Conservation (phyloP, 2,113 vertebrate genomes). For the Ascaphus truei region DNA sequence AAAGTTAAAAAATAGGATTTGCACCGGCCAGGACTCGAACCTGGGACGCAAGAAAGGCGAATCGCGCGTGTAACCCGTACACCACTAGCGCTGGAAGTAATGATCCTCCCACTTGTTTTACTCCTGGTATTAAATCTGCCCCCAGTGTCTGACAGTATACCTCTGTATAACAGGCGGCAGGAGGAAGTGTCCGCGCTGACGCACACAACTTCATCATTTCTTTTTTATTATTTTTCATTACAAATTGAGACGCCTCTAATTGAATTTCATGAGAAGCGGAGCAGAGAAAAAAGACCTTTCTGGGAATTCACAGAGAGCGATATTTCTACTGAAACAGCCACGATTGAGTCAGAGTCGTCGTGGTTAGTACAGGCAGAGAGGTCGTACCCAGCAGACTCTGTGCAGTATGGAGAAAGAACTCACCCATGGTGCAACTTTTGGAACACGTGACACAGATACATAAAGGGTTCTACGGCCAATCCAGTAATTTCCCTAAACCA, state of each 20-base stretch:
- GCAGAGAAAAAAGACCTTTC: no score
- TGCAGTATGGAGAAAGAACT: no score
- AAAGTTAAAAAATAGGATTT: not conserved
- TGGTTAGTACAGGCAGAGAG: not conserved
- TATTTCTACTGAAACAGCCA: not conserved
- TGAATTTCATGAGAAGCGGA: not conserved
- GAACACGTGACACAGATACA: not conserved
- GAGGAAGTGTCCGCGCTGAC: not conserved
- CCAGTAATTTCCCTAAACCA: not conserved
- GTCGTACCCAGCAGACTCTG: no score
- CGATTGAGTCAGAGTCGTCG: no score
- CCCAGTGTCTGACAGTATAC: not conserved
- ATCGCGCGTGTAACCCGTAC: not conserved
- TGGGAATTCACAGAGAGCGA: not conserved
- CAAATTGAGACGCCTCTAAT: not conserved
- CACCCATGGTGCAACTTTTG: not conserved
- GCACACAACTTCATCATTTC: not conserved
- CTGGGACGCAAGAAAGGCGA: not conserved
- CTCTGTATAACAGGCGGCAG: not conserved
- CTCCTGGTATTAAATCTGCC: not conserved
- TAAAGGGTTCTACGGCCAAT: not conserved
- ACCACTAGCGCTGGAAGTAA: not conserved
- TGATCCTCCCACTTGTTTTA: not conserved
- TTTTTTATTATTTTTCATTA: not conserved
- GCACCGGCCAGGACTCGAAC: not conserved